A percentile compares a stretch with the other conserved stretches of the same genome.
These are phyloP conservation scores for Hipparchia semele DNA, from an alignment of 2,888 invertebrate species.

Conservation along the genomic window DNA sequence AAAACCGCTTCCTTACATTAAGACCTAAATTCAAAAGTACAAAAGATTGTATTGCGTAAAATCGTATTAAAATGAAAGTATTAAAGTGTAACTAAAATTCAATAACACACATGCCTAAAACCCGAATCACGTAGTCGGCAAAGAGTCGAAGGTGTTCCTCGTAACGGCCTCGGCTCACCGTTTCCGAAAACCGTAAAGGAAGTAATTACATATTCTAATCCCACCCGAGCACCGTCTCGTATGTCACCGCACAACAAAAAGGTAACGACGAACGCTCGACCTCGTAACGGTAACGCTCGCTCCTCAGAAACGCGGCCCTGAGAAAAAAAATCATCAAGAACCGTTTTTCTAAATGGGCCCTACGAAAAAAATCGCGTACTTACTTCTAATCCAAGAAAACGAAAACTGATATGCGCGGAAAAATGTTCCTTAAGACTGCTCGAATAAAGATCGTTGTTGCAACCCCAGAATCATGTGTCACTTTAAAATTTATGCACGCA, in stretches of 20 bases:
- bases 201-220: constrained; percentile 83
- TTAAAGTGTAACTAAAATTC: not conserved
- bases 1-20: not conserved
- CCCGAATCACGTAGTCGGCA: constrained; percentile 28
- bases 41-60: not conserved
- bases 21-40: not conserved
- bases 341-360: constrained; percentile 60
- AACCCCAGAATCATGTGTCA: constrained; percentile 49
- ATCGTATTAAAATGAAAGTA: not conserved
- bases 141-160: constrained; percentile 38
- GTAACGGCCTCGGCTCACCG: constrained; percentile 51
- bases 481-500: constrained; percentile 81
- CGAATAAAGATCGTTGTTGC: constrained; percentile 46
- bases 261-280: constrained; percentile 53
- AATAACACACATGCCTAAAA: constrained; percentile 9
- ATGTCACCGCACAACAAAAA: constrained; percentile 76
- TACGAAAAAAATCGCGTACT: constrained; percentile 74
- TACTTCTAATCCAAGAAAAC: constrained; percentile 69
- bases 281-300: constrained; percentile 74
- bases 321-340: constrained; percentile 78
- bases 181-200: constrained; percentile 82
- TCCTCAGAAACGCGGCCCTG: constrained; percentile 59
- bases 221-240: constrained; percentile 72
- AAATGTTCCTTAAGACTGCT: constrained; percentile 48
- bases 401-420: constrained; percentile 46